Conservation (phyloP, 2,113 vertebrate species). For the Candoia aspera region DNA sequence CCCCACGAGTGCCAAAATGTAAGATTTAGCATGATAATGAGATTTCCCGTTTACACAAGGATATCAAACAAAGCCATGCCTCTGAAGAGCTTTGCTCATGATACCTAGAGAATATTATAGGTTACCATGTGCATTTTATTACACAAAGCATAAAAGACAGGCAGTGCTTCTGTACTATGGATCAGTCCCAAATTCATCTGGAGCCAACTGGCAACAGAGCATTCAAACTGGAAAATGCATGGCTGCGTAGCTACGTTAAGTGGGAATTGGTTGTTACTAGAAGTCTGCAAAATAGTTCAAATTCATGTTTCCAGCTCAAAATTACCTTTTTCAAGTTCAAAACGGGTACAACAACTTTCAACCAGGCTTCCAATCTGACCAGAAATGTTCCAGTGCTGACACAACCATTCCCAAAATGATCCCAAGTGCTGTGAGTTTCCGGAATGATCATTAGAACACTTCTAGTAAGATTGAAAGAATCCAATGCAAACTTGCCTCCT, state of each 20-base stretch:
- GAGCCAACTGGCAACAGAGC: slow-evolving; percentile 43
- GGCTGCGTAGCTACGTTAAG: slow-evolving; percentile 21
- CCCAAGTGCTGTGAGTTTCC: neutral
- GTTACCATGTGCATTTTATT: neutral
- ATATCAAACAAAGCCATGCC: slow-evolving; percentile 23
- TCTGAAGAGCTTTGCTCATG: neutral
- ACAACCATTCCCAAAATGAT: neutral
- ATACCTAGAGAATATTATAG: neutral
- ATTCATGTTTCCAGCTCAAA: neutral
- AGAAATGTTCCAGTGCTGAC: neutral
- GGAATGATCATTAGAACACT: neutral
- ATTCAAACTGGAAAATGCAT: slow-evolving; percentile 23
- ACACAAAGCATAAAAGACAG: neutral
- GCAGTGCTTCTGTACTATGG: neutral
- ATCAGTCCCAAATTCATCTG: neutral
- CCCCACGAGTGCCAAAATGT: slow-evolving; percentile 56
- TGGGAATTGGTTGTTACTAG: neutral
- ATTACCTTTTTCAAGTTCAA: neutral
- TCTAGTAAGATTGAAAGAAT: neutral
- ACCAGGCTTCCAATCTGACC: neutral
- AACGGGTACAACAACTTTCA: neutral
- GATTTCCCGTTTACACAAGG: slow-evolving; percentile 61
- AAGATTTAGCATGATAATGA: slow-evolving; percentile 56
- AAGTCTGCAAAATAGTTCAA: neutral
- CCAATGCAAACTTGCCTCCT: neutral